Conservation (phyloP, 1,140 invertebrate genomes). For the Drosophila miranda region DNA sequence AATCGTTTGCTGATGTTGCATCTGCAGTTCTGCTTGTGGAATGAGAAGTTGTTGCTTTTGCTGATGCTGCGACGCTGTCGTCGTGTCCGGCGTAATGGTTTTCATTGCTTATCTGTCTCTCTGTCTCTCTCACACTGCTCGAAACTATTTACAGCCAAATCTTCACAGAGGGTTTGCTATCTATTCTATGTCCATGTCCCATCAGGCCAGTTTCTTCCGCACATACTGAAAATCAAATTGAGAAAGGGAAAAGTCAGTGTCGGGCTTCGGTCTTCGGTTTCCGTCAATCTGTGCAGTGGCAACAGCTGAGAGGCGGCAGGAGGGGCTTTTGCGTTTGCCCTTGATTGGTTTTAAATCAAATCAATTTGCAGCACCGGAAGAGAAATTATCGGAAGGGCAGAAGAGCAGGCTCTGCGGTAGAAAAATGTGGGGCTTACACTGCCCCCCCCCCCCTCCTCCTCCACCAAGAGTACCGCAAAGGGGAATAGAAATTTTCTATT, state of each 20-base stretch:
- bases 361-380: too few relatives aligned
- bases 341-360: too few relatives aligned
- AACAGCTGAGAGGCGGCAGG: too few relatives aligned
- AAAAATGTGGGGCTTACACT: too few relatives aligned
- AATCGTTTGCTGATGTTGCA: constrained; percentile 33
- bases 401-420: too few relatives aligned
- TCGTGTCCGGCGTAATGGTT: constrained; percentile 71
- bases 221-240: constrained; percentile 32
- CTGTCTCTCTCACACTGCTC: constrained; percentile 5
- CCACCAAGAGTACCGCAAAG: too few relatives aligned
- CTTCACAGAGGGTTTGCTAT: neutral
- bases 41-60: constrained; percentile 42
- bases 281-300: too few relatives aligned
- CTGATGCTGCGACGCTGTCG: constrained; percentile 31
- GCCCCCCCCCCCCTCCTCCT: too few relatives aligned
- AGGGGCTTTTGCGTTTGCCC: too few relatives aligned
- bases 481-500: constrained; percentile 1
- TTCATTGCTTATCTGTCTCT: constrained; percentile 44
- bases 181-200: constrained; percentile 44
- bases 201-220: constrained; percentile 53
- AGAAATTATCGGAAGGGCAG: too few relatives aligned
- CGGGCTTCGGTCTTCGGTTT: neutral
- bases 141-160: constrained; percentile 46
- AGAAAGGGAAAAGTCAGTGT: neutral
- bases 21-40: constrained; percentile 26